Conservation (phyloP, 1,140 invertebrate species). For the Lamellibrachia luymesi region DNA sequence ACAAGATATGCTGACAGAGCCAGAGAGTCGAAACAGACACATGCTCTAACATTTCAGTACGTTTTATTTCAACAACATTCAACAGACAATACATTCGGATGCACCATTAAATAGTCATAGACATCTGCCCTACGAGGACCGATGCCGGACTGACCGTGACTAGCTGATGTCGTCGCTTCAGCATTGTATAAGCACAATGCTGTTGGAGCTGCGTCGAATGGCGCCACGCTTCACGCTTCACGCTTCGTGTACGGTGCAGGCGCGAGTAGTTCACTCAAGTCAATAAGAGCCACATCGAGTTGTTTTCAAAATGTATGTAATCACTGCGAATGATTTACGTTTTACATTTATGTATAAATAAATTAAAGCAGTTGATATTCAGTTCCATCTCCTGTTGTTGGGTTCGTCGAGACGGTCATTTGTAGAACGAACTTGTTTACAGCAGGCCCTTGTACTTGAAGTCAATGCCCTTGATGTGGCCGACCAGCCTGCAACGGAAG, state of each 20-base stretch:
- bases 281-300: neutral
- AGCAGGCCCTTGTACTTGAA: neutral
- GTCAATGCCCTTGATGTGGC: neutral
- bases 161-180: neutral
- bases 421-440: neutral
- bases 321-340: neutral
- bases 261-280: neutral
- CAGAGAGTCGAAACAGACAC: no score
- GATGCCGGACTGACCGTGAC: no score
- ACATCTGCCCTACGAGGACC: neutral
- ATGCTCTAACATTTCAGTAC: no score
- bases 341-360: no score
- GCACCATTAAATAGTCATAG: neutral
- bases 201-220: neutral
- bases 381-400: neutral
- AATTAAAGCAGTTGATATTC: neutral
- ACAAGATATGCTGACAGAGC: no score
- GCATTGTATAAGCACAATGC: neutral
- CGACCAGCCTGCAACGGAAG: neutral
- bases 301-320: neutral
- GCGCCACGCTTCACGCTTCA: neutral
- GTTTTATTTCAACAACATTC: no score
- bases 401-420: neutral
- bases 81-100: neutral
- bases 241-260: neutral